Evolutionary conservation across 2,797 vertebrate genomes (phyloP), one percentile per base, ranked within the genome.

Genomic region (Rhynchotus rufescens): DNA sequence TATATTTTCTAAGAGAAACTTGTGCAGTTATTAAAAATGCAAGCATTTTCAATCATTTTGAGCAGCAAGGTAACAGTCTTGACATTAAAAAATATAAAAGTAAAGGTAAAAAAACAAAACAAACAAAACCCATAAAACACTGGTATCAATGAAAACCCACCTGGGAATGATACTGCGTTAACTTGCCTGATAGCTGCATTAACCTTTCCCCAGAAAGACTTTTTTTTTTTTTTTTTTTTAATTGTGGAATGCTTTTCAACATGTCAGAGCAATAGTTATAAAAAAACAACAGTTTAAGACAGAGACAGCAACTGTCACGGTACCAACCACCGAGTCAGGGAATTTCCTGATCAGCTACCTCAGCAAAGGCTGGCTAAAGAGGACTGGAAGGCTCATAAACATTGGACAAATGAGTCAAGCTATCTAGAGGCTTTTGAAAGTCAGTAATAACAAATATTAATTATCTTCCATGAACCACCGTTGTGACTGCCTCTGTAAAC

Each of bases 221-320:
- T 91, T 44, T 90, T 92, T 75, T 94, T 54, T 30, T 54, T 54
- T 56, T 92, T 69, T 92, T 75, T 94, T 87, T 93, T 81, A 93
- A 94, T 86, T 81, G 68, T 73, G 85, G 95, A 88, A 94, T 80
- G 96, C 84, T 94, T 96, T 95, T 92, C 95, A 97, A 52, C 21
- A 20, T 40, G 72, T 92, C 93, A 89, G 86, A 87, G 83, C 86
- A 92, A 56, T 68, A 88, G 96, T 96, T 93, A 95, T 64, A 68
- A 65, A 68, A 96, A 84, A 95, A 80, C 68, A 88, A 87, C 64
- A 92, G 62, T 75, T 89, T 72, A 88, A 91, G 84, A 81, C 73
- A 88, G 52, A 69, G 60, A 62, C 22, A 13, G 52, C 38, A 69
- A 76, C 32, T 28, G 59, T 44, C 72, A 62, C 36, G 42, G 62